Percentiles rank a stretch among this genome's conserved stretches.
Evolutionary conservation across 2,888 invertebrate genomes (phyloP).

Genomic region (Criorhina ranunculi): DNA sequence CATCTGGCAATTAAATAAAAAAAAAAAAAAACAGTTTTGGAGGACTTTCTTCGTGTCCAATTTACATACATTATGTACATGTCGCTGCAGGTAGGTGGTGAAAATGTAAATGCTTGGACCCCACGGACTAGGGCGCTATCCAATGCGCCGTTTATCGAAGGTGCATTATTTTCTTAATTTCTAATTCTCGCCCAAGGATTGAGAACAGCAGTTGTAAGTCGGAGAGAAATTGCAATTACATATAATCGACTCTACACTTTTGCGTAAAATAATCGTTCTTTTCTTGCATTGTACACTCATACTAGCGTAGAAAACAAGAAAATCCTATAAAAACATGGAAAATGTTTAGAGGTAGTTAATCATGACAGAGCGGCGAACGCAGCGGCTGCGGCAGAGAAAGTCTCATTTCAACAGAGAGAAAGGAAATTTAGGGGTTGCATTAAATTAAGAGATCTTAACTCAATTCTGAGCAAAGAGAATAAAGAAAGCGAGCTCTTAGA

Average conservation of each 20-base stretch:
- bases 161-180: conserved; percentile 2
- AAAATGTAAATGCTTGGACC: conserved; percentile 13
- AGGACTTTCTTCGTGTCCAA: background rate
- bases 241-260: conserved; percentile 25
- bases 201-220: background rate
- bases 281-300: conserved; percentile 24
- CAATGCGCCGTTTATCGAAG: background rate
- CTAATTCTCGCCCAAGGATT: background rate
- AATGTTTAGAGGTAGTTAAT: conserved; percentile 38
- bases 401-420: conserved; percentile 39
- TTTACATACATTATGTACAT: background rate
- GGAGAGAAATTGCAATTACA: conserved; percentile 35
- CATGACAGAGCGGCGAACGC: conserved; percentile 34
- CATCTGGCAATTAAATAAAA: conserved; percentile 11
- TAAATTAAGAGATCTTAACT: conserved; percentile 14
- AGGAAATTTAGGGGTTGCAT: conserved; percentile 30
- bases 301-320: conserved; percentile 21
- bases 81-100: conserved; percentile 25
- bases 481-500: too few species aligned
- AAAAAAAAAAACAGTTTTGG: background rate
- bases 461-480: background rate
- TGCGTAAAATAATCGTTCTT: conserved; percentile 47
- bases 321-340: conserved; percentile 41
- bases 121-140: conserved; percentile 8
- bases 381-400: conserved; percentile 47